Conservation (phyloP, 2,113 vertebrate genomes). For the Ochotona curzoniae region DNA sequence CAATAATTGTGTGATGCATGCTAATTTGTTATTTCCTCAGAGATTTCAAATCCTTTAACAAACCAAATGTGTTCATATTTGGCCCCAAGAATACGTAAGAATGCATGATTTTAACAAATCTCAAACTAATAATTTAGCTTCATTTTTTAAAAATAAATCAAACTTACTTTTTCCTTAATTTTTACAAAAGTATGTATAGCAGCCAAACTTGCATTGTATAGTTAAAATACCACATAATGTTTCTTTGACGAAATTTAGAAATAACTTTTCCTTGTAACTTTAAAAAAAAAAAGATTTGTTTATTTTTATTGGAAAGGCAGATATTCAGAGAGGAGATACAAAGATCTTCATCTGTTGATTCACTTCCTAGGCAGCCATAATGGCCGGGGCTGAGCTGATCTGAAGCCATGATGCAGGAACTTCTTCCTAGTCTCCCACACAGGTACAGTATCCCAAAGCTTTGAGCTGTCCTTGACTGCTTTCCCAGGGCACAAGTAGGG, state of each 20-base stretch:
- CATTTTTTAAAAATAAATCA: constrained; percentile 3
- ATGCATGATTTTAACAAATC: constrained; percentile 6
- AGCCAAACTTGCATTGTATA: neutral
- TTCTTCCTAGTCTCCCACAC: too few relatives aligned
- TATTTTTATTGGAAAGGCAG: too few relatives aligned
- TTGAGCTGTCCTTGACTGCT: too few relatives aligned
- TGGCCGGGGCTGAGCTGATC: too few relatives aligned
- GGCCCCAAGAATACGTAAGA: neutral
- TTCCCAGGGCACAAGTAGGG: too few relatives aligned
- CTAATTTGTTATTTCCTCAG: constrained; percentile 27
- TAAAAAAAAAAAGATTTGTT: neutral
- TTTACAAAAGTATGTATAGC: neutral
- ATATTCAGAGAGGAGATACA: too few relatives aligned
- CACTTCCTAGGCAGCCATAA: neutral
- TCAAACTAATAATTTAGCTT: neutral
- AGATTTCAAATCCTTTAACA: neutral
- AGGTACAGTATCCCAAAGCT: too few relatives aligned
- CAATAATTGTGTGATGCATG: neutral
- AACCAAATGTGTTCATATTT: neutral
- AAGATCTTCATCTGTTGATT: neutral
- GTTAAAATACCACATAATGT: neutral
- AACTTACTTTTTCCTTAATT: neutral
- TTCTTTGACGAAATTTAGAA: neutral
- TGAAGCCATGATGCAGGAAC: too few relatives aligned
- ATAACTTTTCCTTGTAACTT: neutral